Evolutionary conservation across 2,888 invertebrate species (phyloP).

Genomic region (Caenorhabditis afra): DNA sequence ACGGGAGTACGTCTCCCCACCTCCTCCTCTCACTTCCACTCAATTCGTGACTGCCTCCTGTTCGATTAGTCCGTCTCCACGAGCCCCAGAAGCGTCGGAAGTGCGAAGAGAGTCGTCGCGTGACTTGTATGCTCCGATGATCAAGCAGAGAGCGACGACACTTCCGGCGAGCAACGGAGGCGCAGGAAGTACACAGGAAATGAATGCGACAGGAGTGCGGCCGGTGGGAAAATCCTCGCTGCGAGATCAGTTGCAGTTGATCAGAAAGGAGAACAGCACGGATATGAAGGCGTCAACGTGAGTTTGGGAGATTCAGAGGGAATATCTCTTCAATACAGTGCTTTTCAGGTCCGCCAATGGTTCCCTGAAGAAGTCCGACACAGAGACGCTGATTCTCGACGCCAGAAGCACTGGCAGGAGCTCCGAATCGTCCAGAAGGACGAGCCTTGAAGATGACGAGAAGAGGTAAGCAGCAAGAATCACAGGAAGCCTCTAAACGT

Average conservation of each 20-base stretch:
- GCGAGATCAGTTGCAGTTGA: slow-evolving; percentile 58
- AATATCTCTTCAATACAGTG: not conserved
- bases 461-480: slow-evolving; percentile 14
- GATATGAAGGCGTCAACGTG: slow-evolving; percentile 47
- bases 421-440: slow-evolving; percentile 39
- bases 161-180: slow-evolving; percentile 30
- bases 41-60: slow-evolving; percentile 48
- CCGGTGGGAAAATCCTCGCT: slow-evolving; percentile 53
- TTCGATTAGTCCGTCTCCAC: slow-evolving; percentile 32
- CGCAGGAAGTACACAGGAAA: slow-evolving; percentile 38
- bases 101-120: slow-evolving; percentile 22
- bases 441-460: slow-evolving; percentile 39
- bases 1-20: slow-evolving; percentile 56
- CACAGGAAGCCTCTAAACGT: too few species aligned
- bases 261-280: slow-evolving; percentile 48
- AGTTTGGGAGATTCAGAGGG: slow-evolving; percentile 1
- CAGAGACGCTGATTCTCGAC: slow-evolving; percentile 32
- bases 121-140: slow-evolving; percentile 55
- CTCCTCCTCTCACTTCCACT: slow-evolving; percentile 49
- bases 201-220: slow-evolving; percentile 44
- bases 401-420: slow-evolving; percentile 39
- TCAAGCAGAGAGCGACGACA: slow-evolving; percentile 55
- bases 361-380: slow-evolving; percentile 27
- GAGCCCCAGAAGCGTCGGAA: slow-evolving; percentile 8
- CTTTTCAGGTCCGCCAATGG: slow-evolving; percentile 39